A percentile compares a stretch with the other conserved stretches of the same genome.
Evolutionary conservation across 2,797 vertebrate species (phyloP).

Genomic region (Otolemur crassicaudatus): DNA sequence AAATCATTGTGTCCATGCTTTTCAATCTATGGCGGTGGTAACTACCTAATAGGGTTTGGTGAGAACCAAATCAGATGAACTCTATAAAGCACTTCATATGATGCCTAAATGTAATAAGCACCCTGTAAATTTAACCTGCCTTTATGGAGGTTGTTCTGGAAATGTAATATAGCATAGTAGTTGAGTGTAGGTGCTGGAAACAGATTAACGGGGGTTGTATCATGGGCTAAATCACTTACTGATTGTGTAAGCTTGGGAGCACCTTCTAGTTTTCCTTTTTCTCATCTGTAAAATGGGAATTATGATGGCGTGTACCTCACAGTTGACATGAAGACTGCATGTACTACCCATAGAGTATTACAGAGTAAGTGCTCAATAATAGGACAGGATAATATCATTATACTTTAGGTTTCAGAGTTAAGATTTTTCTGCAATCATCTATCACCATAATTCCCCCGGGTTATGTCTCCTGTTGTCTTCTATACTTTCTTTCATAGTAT

Average conservation of each 20-base stretch:
- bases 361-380: not conserved
- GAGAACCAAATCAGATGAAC: not conserved
- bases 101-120: not conserved
- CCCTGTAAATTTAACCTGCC: not conserved
- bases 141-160: conserved; percentile 22
- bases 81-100: not conserved
- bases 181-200: not conserved
- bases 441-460: not conserved
- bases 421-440: not conserved
- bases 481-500: not conserved
- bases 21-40: not conserved
- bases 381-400: not conserved
- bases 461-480: not conserved
- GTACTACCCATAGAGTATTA: not conserved
- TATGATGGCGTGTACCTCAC: not conserved
- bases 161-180: not conserved
- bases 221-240: not conserved
- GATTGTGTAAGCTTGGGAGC: not conserved
- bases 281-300: not conserved
- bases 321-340: not conserved
- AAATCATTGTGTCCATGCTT: not conserved
- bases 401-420: not conserved
- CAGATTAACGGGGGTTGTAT: not conserved
- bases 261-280: not conserved
- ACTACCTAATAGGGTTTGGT: not conserved